phyloP scores from a whole-genome alignment of 2,888 invertebrate species.

The Spodoptera picta region DNA sequence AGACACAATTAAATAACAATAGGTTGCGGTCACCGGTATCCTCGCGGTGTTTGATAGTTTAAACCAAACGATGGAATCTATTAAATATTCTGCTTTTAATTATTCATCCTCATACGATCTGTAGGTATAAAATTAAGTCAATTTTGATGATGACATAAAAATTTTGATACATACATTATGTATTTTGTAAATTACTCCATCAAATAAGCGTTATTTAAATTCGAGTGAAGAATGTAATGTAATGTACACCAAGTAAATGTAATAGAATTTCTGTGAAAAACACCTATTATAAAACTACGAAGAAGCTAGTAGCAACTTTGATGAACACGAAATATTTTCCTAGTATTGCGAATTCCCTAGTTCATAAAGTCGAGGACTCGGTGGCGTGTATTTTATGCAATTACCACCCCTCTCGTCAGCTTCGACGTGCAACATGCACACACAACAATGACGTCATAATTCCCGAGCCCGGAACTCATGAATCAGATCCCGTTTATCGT shows the following conservation, averaged over 20 bases:
- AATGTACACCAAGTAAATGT: not conserved
- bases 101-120: too few relatives aligned
- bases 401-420: constrained; percentile 54
- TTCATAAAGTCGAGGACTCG: constrained; percentile 28
- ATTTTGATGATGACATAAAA: too few relatives aligned
- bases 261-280: constrained; percentile 8
- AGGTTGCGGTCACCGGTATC: too few relatives aligned
- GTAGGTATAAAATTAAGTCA: too few relatives aligned
- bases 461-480: constrained; percentile 47
- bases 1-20: too few relatives aligned
- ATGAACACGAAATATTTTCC: constrained; percentile 21
- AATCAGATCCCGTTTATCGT: constrained; percentile 47
- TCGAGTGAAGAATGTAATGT: not conserved
- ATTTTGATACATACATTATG: too few relatives aligned
- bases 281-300: constrained; percentile 8
- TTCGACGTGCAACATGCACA: constrained; percentile 46
- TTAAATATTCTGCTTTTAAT: too few relatives aligned
- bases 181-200: too few relatives aligned
- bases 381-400: constrained; percentile 51
- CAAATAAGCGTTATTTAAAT: too few relatives aligned
- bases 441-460: constrained; percentile 55
- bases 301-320: constrained; percentile 18
- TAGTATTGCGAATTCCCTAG: constrained; percentile 24
- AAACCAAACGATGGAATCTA: too few relatives aligned
- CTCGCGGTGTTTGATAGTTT: too few relatives aligned